Evolutionary conservation across 2,797 vertebrate species (phyloP).

Genomic region (Buphagus erythrorhynchus): DNA sequence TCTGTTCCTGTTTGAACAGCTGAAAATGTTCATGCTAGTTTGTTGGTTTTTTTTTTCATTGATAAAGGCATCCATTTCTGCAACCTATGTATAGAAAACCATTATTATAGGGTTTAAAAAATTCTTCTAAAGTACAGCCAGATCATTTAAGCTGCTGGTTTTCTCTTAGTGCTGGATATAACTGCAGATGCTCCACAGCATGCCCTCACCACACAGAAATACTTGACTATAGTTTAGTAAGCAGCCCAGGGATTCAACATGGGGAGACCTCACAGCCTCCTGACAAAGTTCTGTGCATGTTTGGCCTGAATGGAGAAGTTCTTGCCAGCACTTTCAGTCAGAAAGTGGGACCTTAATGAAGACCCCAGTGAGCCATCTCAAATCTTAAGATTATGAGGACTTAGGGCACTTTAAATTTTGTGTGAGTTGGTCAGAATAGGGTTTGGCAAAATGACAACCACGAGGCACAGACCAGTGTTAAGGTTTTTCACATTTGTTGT

Average conservation of each 20-base stretch:
- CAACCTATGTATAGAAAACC: constrained; percentile 56
- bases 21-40: background rate
- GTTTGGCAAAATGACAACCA: background rate
- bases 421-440: background rate
- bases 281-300: background rate
- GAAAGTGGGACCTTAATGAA: background rate
- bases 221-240: background rate
- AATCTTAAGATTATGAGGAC: background rate
- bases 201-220: constrained; percentile 29
- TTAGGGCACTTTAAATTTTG: background rate
- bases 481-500: background rate
- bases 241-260: background rate
- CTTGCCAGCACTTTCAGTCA: background rate
- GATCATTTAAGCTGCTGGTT: constrained; percentile 39
- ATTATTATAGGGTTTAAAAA: constrained; percentile 53
- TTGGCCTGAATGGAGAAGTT: background rate
- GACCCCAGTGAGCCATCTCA: background rate
- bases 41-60: background rate
- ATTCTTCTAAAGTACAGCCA: constrained; percentile 35
- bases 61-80: constrained; percentile 53
- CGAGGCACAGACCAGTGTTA: background rate
- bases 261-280: background rate
- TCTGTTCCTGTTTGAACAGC: background rate
- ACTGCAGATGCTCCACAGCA: constrained; percentile 24
- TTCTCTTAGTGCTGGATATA: background rate